phyloP scores from a whole-genome alignment of 1,140 invertebrate species.

The Eciton burchellii region DNA sequence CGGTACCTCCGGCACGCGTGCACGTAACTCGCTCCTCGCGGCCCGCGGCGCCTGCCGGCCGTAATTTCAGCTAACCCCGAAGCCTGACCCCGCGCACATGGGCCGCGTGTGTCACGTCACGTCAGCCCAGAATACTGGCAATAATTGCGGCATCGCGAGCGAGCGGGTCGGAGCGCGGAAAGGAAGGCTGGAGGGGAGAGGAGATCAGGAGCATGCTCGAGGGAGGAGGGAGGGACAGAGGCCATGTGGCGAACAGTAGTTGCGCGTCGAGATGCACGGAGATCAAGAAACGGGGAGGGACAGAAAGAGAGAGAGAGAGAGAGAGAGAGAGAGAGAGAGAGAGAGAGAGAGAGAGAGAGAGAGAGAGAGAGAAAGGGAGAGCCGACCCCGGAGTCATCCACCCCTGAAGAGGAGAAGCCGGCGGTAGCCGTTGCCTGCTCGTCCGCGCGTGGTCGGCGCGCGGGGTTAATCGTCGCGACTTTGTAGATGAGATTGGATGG shows the following conservation, averaged over 20 bases:
- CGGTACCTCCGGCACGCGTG: slow-evolving; percentile 71
- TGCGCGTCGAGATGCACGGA: slow-evolving; percentile 67
- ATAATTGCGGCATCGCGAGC: slow-evolving; percentile 71
- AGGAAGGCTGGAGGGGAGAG: slow-evolving; percentile 33
- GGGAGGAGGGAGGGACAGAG: slow-evolving; percentile 58
- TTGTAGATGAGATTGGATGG: slow-evolving; percentile 72
- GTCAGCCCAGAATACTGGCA: slow-evolving; percentile 73
- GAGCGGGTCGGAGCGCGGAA: slow-evolving; percentile 53
- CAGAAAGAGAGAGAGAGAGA: not conserved
- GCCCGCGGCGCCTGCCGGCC: slow-evolving; percentile 66
- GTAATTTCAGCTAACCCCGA: slow-evolving; percentile 76
- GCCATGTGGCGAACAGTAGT: slow-evolving; percentile 75
- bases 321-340: not conserved
- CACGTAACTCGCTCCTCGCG: slow-evolving; percentile 62
- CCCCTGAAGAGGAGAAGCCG: slow-evolving; percentile 71
- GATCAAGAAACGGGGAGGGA: slow-evolving; percentile 25
- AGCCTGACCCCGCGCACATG: slow-evolving; percentile 74
- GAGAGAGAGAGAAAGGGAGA: slow-evolving; percentile 21
- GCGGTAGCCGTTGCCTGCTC: slow-evolving; percentile 64
- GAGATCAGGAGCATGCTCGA: slow-evolving; percentile 58
- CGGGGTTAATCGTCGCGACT: slow-evolving; percentile 72
- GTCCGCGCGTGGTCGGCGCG: slow-evolving; percentile 59
- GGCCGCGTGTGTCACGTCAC: slow-evolving; percentile 75
- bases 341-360: not conserved
- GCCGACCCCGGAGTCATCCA: slow-evolving; percentile 72